Conservation (phyloP, 2,113 vertebrate species). For the Chauna torquata region DNA sequence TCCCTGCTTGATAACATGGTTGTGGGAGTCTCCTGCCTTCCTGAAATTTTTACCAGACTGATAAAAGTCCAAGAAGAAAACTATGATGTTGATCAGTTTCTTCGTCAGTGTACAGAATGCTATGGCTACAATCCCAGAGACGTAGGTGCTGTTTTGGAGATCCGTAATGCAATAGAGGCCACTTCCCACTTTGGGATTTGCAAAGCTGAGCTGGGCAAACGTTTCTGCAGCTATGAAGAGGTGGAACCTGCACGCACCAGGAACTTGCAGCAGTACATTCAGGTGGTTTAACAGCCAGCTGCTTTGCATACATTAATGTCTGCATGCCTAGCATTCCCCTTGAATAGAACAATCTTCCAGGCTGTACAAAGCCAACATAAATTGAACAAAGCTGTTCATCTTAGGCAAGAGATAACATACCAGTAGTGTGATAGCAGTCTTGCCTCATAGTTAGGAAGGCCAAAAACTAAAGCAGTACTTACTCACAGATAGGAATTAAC, state of each 20-base stretch:
- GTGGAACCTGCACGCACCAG: constrained; percentile 54
- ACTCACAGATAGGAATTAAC: neutral
- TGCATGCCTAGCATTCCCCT: neutral
- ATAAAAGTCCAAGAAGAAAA: constrained; percentile 48
- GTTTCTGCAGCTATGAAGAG: constrained; percentile 71
- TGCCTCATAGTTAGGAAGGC: neutral
- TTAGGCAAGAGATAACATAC: neutral
- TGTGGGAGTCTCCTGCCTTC: constrained; percentile 75
- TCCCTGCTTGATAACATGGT: constrained; percentile 67
- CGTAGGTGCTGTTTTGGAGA: constrained; percentile 62
- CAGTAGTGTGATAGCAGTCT: neutral
- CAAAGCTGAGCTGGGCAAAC: constrained; percentile 64
- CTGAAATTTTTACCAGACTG: constrained; percentile 77
- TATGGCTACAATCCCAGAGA: constrained; percentile 78
- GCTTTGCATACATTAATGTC: neutral
- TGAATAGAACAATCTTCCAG: neutral
- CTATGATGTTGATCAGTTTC: constrained; percentile 45
- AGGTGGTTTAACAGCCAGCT: constrained; percentile 66
- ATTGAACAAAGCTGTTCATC: neutral
- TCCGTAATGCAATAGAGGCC: constrained; percentile 74
- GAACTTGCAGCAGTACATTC: constrained; percentile 79
- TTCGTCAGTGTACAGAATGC: constrained; percentile 20
- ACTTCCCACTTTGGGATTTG: constrained; percentile 80
- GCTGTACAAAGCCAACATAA: neutral
- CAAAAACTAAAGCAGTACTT: neutral